Base-by-base conservation (phyloP, 2,888 invertebrate species). In the Allolobophora icterica region DNA sequence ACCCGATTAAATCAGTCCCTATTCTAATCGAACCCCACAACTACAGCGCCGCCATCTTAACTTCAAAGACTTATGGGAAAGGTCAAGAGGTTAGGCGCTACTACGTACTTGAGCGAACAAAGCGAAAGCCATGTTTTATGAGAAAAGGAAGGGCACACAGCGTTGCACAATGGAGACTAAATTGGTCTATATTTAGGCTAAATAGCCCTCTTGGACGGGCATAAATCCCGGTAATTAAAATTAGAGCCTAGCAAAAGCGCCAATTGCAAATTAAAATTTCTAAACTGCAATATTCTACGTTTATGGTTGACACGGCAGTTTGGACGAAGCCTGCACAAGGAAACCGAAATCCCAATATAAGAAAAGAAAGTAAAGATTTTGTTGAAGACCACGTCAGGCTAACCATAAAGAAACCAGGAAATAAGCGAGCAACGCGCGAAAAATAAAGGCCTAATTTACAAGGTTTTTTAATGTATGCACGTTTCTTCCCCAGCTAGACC, bases 1-100 rank as follows among this genome's bases (percentile, higher is more conserved):
- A 87, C n/a, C 87, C 35, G 87, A 87, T 87, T 87, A 24, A 87
- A 87, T 87, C 87, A 38, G 87, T 87, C 87, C 38, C 87, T 87
- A 19, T 35, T 87, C 34, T 38, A 87, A 38, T 34, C 38, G 35
- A 87, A 38, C 38, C 87, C 35, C 38, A 34, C 87, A 87, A 8
- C 87, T 38, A 87, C 87, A 87, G 87, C 87, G 87, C 34, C 87
- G 87, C 87, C 87, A 87, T 87, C 38, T 87, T 87, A 38, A 38
- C 87, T 87, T 34, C 87, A 87, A 87, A 87, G 87, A 35, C 34
- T 87, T 87, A 38, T 87, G 87, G 87, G 87, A 35, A 87, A 87
- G 87, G 87, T 87, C 87, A 87, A 38, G 38, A 87, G 87, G 87
- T 87, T 38, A 71, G 30, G 52, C 52, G 52, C 52, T 52, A 24